These are phyloP conservation scores for Carcinoscorpius rotundicauda DNA, from an alignment of 1,140 invertebrate genomes.

Conservation along the genomic window DNA sequence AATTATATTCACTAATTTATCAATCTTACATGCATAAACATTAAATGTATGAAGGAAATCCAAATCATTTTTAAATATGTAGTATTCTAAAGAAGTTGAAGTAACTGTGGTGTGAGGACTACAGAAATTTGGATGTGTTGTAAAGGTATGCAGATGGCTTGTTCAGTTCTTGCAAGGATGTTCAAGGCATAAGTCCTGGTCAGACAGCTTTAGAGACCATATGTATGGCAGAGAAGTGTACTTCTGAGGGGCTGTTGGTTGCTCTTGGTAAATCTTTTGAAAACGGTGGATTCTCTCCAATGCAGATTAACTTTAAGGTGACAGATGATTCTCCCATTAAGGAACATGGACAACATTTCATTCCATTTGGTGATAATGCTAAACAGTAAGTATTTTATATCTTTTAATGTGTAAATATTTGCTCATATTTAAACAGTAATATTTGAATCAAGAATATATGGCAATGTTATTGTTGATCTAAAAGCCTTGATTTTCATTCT, in stretches of 20 bases:
- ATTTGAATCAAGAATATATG: too few relatives aligned
- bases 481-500: too few relatives aligned
- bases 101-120: too few relatives aligned
- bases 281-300: conserved; percentile 21
- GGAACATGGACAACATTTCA: conserved; percentile 1
- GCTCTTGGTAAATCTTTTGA: conserved; percentile 19
- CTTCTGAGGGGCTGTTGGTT: conserved; percentile 14
- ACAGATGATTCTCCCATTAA: conserved; percentile 4
- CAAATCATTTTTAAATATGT: too few relatives aligned
- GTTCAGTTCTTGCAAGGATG: conserved; percentile 23
- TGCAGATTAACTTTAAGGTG: conserved; percentile 20
- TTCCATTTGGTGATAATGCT: conserved; percentile 12
- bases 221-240: conserved; percentile 13
- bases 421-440: too few relatives aligned
- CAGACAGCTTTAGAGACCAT: neutral
- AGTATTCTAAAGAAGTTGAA: too few relatives aligned
- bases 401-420: too few relatives aligned
- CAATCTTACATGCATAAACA: too few relatives aligned
- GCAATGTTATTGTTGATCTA: too few relatives aligned
- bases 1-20: too few relatives aligned
- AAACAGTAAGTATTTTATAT: conserved; percentile 2
- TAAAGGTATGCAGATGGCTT: conserved; percentile 16
- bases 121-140: too few relatives aligned
- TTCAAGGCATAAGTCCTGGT: conserved; percentile 18
- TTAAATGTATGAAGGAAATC: too few relatives aligned